phyloP scores from a whole-genome alignment of 1,140 invertebrate species.

The Lepidurus couesii region DNA sequence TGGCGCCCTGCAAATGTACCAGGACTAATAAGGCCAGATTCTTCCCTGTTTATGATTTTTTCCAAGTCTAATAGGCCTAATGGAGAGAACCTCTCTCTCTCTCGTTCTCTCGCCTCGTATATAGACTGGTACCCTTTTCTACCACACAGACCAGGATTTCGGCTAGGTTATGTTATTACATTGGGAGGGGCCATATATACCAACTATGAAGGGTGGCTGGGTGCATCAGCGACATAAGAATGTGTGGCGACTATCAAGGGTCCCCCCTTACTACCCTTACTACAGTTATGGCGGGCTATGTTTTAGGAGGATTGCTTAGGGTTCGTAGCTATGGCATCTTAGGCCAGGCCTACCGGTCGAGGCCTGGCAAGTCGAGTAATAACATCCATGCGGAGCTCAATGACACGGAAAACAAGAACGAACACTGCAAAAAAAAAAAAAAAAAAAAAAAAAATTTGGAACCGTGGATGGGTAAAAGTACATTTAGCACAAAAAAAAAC shows the following conservation, averaged over 20 bases:
- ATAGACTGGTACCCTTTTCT: background rate
- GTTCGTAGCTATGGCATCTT: background rate
- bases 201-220: background rate
- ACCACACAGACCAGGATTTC: background rate
- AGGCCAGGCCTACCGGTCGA: background rate
- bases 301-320: background rate
- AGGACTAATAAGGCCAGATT: background rate
- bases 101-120: background rate
- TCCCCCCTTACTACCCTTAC: too few relatives aligned
- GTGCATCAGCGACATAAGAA: slow-evolving; percentile 1
- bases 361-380: background rate
- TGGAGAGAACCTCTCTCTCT: background rate
- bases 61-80: background rate
- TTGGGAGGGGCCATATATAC: background rate
- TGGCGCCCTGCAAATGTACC: background rate
- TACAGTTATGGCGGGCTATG: background rate
- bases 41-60: background rate
- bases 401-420: slow-evolving; percentile 14
- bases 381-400: slow-evolving; percentile 11
- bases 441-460: too few relatives aligned
- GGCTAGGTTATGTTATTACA: background rate
- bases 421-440: background rate
- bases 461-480: too few relatives aligned
- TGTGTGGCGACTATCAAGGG: background rate
- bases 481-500: too few relatives aligned